Evolutionary conservation across 2,888 invertebrate species (phyloP).

Genomic region (Ptilodon capucinus): DNA sequence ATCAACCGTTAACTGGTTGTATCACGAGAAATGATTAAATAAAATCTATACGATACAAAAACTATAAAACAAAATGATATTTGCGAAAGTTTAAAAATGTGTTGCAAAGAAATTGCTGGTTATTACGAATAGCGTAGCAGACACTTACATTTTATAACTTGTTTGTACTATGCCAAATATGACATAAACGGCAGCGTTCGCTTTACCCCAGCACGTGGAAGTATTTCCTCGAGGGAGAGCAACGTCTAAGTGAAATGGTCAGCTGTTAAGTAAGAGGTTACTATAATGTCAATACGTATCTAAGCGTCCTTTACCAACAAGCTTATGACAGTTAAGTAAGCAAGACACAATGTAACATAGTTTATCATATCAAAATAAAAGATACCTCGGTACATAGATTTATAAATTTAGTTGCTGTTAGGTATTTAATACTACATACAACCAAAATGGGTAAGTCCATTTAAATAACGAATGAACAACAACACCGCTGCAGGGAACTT

Average conservation of each 20-base stretch:
- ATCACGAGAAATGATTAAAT: too few relatives aligned
- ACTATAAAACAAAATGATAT: too few relatives aligned
- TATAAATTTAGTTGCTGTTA: too few relatives aligned
- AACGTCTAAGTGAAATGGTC: constrained; percentile 29
- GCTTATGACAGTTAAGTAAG: not conserved
- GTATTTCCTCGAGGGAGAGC: constrained; percentile 27
- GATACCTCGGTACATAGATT: too few relatives aligned
- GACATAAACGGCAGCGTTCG: constrained; percentile 27
- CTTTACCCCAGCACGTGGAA: constrained; percentile 18
- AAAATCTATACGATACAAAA: too few relatives aligned
- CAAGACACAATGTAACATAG: not conserved
- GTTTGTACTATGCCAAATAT: constrained; percentile 20
- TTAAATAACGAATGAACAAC: too few relatives aligned
- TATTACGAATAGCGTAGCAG: not conserved
- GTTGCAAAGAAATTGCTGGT: too few relatives aligned
- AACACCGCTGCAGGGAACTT: too few relatives aligned
- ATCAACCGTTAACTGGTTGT: too few relatives aligned
- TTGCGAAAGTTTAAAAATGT: too few relatives aligned
- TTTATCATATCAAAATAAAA: not conserved
- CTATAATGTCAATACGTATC: constrained; percentile 33
- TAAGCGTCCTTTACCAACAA: constrained; percentile 16
- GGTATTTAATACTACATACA: too few relatives aligned
- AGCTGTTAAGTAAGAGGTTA: constrained; percentile 28
- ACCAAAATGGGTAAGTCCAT: too few relatives aligned
- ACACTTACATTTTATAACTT: not conserved